These are phyloP conservation scores for Corynorhinus townsendii DNA, from an alignment of 2,113 vertebrate genomes.

Conservation along the genomic window DNA sequence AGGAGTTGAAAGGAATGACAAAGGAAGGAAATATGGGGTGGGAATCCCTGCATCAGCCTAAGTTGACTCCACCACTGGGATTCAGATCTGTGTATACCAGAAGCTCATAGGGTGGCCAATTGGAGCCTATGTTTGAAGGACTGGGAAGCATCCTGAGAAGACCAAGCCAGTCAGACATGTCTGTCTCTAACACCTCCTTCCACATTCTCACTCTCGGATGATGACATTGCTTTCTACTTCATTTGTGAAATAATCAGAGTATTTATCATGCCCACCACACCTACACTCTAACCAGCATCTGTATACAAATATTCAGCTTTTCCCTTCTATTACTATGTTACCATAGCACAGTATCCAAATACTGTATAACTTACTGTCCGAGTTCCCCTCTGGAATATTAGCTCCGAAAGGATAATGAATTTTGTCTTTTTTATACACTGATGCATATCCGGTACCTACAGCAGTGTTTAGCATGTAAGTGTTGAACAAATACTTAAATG, in stretches of 20 bases:
- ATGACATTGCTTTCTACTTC: not conserved
- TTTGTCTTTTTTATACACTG: not conserved
- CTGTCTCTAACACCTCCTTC: not conserved
- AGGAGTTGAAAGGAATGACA: not conserved
- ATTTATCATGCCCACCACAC: not conserved
- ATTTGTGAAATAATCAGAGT: not conserved
- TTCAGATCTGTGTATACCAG: not conserved
- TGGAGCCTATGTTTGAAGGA: not conserved
- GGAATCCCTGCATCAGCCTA: not conserved
- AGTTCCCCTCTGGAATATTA: not conserved
- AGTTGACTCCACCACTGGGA: not conserved
- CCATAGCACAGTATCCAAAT: not conserved
- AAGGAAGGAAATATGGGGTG: not conserved
- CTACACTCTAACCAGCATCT: not conserved
- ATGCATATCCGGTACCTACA: not conserved
- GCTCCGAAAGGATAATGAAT: not conserved
- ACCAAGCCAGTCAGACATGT: not conserved
- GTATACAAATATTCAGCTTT: not conserved
- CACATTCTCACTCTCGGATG: not conserved
- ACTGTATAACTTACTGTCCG: not conserved
- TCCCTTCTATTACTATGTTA: not conserved
- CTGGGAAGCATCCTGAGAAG: not conserved
- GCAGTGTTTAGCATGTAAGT: not conserved
- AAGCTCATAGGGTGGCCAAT: not conserved
- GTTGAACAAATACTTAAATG: not conserved